Evolutionary conservation across 1,140 invertebrate genomes (phyloP).

Genomic region (Ceratina australensis): DNA sequence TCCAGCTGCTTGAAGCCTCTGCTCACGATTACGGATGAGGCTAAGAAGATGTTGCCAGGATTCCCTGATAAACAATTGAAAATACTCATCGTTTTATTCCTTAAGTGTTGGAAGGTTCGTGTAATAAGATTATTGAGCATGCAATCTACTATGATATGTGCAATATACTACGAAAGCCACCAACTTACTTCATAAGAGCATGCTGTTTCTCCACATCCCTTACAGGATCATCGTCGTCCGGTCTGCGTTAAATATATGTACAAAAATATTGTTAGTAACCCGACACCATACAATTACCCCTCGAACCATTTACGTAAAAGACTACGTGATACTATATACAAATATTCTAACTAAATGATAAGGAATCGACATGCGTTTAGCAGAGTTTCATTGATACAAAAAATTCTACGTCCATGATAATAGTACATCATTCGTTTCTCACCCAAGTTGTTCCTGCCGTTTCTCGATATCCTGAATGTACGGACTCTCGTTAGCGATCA

Average conservation of each 20-base stretch:
- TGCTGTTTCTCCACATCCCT: constrained; percentile 74
- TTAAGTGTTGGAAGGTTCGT: background rate
- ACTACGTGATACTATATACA: background rate
- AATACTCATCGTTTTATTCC: background rate
- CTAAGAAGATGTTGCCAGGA: constrained; percentile 94
- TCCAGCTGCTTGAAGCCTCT: constrained; percentile 93
- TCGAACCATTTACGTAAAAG: background rate
- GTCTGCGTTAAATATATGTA: constrained; percentile 69
- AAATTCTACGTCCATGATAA: constrained; percentile 13
- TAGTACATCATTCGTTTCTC: constrained; percentile 66
- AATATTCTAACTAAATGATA: background rate
- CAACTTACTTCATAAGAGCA: constrained; percentile 73
- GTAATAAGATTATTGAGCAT: background rate
- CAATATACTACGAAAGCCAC: constrained; percentile 12
- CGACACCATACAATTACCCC: constrained; percentile 53
- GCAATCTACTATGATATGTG: constrained; percentile 12
- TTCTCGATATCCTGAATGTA: constrained; percentile 93
- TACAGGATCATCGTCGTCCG: constrained; percentile 75
- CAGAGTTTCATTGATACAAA: background rate
- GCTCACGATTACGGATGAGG: constrained; percentile 91
- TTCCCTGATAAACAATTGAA: constrained; percentile 80
- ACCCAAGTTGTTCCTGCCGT: constrained; percentile 93
- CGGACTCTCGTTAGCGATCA: constrained; percentile 92
- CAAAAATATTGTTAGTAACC: constrained; percentile 66
- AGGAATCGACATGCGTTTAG: background rate